Evolutionary conservation across 2,113 vertebrate genomes (phyloP), one percentile per base, ranked within the genome.

Genomic region (Tympanuchus pallidicinctus): DNA sequence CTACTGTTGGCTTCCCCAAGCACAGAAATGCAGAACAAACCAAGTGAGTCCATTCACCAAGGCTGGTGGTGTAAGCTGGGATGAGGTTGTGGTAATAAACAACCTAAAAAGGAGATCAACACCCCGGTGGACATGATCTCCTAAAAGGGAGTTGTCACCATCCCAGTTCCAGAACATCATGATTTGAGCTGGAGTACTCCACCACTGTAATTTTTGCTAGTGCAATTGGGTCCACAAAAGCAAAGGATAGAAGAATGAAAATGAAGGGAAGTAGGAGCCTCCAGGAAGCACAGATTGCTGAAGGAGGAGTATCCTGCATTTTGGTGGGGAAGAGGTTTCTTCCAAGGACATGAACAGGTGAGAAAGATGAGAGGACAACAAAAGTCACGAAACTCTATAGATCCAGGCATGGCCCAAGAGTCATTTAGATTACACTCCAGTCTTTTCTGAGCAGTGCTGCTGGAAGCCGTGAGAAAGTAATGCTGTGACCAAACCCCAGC

Each of bases 61-160:
- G 7, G 8, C 22, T 4, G 17, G 20, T 52, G 42, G 16, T 42
- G 28, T 30, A 66, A 40, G 42, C 19, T 24, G 11, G 38, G 19
- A 0, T 25, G 16, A 56, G 22, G 19, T 22, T 32, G 5, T 42
- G 32, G 27, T 25, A 43, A 32, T 18, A 25, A 0, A 2, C 11
- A 59, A 32, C 32, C 61, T 32, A 82, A 82, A 34, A 19, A 82
- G 14, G 52, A 82, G 27, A 67, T 3, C 2, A 3, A 25, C 16
- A 73, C 1, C 20, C 27, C 13, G 2, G 30, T 11, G 16, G 48
- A 28, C 30, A 22, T 72, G 54, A 40, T 24, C 16, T 15, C 30
- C 8, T 34, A 45, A 10, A 14, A 30, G 22, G 15, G n/a, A 87
- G 28, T 8, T 43, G 19, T 20, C 42, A 28, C 48, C 20, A 20